Evolutionary conservation across 2,797 vertebrate genomes (phyloP), one percentile per base, ranked within the genome.

Genomic region (Gymnodraco acuticeps): DNA sequence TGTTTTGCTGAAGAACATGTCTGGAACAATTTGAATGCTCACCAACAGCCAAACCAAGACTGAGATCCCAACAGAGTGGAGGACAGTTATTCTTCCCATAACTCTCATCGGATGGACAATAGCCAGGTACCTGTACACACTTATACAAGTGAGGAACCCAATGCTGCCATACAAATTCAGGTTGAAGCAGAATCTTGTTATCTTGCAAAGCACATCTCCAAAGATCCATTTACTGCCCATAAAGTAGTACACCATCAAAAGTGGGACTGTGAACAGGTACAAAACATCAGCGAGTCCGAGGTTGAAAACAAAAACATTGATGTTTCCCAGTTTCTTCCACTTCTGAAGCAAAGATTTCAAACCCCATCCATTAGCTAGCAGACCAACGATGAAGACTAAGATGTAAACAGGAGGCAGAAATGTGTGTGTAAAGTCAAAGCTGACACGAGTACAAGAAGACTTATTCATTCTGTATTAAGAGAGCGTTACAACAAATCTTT

Each of bases 101-200:
- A 81, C 85, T 76, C 71, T 92, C 90, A 96, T 69, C 0, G 95
- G 91, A 77, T 96, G 92, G 10, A 96, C 95, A 2, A 96, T 95
- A 54, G 93, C 91, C 83, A 95, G 83, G 82, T 96, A 96, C 17
- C 95, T 94, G 77, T 95, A 54, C 31, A 96, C 23, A 13, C 95
- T 96, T 80, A 97, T 96, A 75, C 95, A 96, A 1, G 94, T 96
- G 48, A 97, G 95, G 77, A 97, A 97, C 3, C 95, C 93, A 15
- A 97, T 96, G 87, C 95, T 96, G 73, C 96, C 92, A 0, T 96
- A 96, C 20, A 96, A 87, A 75, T 97, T 97, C 66, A 96, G 66
- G 56, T 95, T 95, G 87, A 96, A 97, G 48, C 95, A 91, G 67
- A 93, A 83, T 15, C 96, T 88, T 10, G 94, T 95, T 13, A 95